These are phyloP conservation scores for Rhynchotus rufescens DNA, from an alignment of 2,797 vertebrate genomes.

Conservation along the genomic window DNA sequence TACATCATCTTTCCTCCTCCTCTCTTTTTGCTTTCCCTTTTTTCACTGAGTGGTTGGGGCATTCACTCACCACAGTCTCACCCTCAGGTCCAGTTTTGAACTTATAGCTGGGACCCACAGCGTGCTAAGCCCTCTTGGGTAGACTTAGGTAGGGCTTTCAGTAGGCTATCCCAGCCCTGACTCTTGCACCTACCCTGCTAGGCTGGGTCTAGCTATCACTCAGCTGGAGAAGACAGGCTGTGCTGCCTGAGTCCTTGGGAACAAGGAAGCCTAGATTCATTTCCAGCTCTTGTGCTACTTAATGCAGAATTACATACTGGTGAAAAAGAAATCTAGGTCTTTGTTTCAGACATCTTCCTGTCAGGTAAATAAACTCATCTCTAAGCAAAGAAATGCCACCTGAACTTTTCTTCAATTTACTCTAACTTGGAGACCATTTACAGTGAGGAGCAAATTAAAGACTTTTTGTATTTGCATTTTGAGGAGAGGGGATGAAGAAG, in stretches of 20 bases:
- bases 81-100: not conserved
- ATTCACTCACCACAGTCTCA: not conserved
- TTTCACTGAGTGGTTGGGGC: not conserved
- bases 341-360: not conserved
- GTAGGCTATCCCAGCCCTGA: not conserved
- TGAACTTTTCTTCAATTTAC: not conserved
- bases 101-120: not conserved
- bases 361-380: not conserved
- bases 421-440: not conserved
- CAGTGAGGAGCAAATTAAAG: not conserved
- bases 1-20: not conserved
- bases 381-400: not conserved
- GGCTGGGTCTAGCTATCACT: not conserved
- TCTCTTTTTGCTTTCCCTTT: not conserved
- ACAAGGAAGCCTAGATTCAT: not conserved
- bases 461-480: not conserved
- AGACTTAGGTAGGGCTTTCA: not conserved
- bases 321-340: not conserved
- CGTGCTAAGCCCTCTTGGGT: rapidly evolving
- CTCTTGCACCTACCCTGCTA: not conserved
- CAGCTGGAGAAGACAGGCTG: not conserved
- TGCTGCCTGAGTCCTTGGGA: not conserved
- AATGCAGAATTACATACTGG: not conserved
- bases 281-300: not conserved
- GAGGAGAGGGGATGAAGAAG: rapidly evolving